Percentiles rank a stretch among this genome's conserved stretches.
These are phyloP conservation scores for Xestia sexstrigata DNA, from an alignment of 2,888 invertebrate species.

Conservation along the genomic window DNA sequence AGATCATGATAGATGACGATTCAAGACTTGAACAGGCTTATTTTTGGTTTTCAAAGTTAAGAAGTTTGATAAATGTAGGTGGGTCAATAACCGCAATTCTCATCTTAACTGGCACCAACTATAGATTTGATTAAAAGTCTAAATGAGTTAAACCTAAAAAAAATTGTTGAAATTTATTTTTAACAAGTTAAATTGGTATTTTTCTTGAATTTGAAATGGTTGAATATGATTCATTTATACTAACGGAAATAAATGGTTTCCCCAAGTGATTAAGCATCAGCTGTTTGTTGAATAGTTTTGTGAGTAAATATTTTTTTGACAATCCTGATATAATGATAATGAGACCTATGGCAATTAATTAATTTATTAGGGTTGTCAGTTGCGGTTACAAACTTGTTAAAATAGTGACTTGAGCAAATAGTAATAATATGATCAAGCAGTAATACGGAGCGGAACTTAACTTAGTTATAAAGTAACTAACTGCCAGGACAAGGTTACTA, in stretches of 20 bases:
- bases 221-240: not conserved
- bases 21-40: no score
- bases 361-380: not conserved
- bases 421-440: constrained; percentile 30
- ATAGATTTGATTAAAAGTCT: not conserved
- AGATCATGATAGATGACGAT: no score
- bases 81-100: no score
- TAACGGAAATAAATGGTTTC: not conserved
- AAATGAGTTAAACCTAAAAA: not conserved
- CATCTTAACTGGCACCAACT: no score
- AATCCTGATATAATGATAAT: not conserved
- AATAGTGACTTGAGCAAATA: constrained; percentile 32
- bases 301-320: not conserved
- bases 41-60: no score
- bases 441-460: constrained; percentile 28
- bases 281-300: not conserved
- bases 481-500: constrained; percentile 56
- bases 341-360: not conserved
- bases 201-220: not conserved
- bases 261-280: not conserved
- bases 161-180: not conserved
- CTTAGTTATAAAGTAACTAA: constrained; percentile 43
- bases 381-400: constrained; percentile 23
- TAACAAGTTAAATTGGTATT: not conserved
- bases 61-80: no score